Base-by-base conservation (phyloP, 2,888 invertebrate genomes). In the Ophioninae sp. region DNA sequence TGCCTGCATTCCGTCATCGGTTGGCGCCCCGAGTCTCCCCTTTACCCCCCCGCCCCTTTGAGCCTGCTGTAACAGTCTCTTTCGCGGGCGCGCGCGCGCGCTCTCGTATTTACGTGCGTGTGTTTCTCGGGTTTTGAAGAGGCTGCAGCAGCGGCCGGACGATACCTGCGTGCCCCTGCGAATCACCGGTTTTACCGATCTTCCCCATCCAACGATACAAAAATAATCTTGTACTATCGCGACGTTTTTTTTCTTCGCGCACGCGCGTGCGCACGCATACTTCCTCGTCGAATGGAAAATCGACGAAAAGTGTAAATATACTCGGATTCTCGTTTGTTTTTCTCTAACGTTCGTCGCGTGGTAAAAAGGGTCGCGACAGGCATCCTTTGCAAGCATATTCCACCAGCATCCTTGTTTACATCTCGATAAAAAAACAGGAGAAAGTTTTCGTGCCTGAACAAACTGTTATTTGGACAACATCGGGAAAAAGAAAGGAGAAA, bases 1-100 rank as follows among this genome's bases (percentile, higher is more conserved):
- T 80, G 70, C 78, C 79, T 79, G 80, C 80, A 85, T 86, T 86
- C 84, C 86, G 86, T 82, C 86, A 85, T 83, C 85, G 83, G 81
- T 86, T 86, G 83, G 83, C 85, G 85, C 80, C 79, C 85, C 69
- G 81, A 72, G 73, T 44, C 61, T 1, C 75, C 17, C 50, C 17
- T 50, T 3, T 13, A 10, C 17, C 50, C 50, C 50, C 17, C 50
- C 17, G 2, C 50, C 17, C 44, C 44, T 44, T 5, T 44, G 10
- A 56, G 56, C 41, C 30, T 73, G n/a, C 2, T 77, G 62, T 65
- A n/a, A 41, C 23, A n/a, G 39, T 37, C 50, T 73, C n/a, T 69
- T 21, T 73, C 68, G 65, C 61, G 65, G 59, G 73, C 13, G 75
- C 50, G 74, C 30, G 77, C 67, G 30, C 13, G 59, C 56, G 79